These are phyloP conservation scores for Peromyscus polionotus DNA, from an alignment of 2,113 vertebrate genomes.

Conservation along the genomic window DNA sequence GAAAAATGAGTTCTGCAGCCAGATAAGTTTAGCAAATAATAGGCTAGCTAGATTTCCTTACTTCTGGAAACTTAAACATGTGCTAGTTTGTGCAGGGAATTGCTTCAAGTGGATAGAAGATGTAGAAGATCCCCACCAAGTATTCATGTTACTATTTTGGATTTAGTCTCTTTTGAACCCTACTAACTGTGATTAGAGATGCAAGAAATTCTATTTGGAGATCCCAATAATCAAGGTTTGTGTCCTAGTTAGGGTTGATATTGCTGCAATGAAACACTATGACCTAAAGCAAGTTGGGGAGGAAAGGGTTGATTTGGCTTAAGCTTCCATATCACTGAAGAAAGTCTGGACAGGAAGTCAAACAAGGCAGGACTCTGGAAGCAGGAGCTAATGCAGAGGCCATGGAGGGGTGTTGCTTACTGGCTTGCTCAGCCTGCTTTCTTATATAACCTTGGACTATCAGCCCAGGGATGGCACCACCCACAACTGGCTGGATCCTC, in stretches of 20 bases:
- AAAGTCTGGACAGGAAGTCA: neutral
- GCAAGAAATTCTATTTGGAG: neutral
- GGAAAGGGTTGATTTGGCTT: neutral
- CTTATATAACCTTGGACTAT: neutral
- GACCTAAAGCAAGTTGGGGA: neutral
- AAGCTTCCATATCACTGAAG: neutral
- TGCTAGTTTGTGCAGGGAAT: neutral
- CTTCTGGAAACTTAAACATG: conserved; percentile 48
- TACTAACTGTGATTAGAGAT: neutral
- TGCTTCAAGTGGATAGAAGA: neutral
- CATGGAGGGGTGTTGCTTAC: neutral
- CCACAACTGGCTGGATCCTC: neutral
- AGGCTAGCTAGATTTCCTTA: conserved; percentile 21
- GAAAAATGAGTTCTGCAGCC: neutral
- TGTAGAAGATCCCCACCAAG: neutral
- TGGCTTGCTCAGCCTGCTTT: neutral
- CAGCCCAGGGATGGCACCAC: neutral
- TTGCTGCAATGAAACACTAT: neutral
- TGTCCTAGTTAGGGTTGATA: neutral
- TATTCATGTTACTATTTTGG: neutral
- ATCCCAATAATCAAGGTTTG: neutral
- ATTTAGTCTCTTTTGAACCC: neutral
- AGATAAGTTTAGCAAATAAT: conserved; percentile 32
- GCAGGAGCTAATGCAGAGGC: neutral
- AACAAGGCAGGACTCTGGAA: neutral